Percentiles rank a stretch among this genome's conserved stretches.
Conservation (phyloP, 2,888 invertebrate genomes). For the Ceraclea dissimilis region DNA sequence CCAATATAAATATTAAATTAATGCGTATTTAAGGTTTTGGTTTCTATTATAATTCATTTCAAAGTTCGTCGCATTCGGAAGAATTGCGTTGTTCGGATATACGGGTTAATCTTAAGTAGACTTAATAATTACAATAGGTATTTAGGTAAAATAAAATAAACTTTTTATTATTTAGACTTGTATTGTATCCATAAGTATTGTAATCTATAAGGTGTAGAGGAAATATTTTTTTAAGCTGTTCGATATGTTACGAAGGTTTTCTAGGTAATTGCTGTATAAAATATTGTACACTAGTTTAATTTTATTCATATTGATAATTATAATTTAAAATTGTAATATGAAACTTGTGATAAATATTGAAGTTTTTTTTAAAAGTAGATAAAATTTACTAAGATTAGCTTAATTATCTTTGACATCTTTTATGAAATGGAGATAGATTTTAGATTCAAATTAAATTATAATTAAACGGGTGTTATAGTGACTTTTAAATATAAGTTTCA, state of each 20-base stretch:
- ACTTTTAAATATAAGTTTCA: neutral
- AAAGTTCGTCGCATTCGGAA: constrained; percentile 18
- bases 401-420: too few species aligned
- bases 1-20: too few species aligned
- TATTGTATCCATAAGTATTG: neutral
- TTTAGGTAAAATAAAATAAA: too few species aligned
- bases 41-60: constrained; percentile 18
- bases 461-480: neutral
- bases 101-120: constrained; percentile 24
- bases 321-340: neutral
- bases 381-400: too few species aligned
- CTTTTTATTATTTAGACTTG: too few species aligned
- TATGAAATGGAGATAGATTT: neutral
- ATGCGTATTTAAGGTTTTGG: constrained; percentile 14
- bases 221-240: too few species aligned
- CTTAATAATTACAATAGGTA: too few species aligned
- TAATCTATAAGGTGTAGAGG: neutral
- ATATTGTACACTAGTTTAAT: neutral
- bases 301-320: neutral
- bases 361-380: too few species aligned
- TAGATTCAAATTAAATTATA: neutral
- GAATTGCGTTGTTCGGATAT: constrained; percentile 25
- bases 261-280: neutral
- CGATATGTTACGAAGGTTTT: neutral
- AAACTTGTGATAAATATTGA: neutral